These are phyloP conservation scores for Laspeyria flexula DNA, from an alignment of 2,888 invertebrate genomes.

Conservation along the genomic window DNA sequence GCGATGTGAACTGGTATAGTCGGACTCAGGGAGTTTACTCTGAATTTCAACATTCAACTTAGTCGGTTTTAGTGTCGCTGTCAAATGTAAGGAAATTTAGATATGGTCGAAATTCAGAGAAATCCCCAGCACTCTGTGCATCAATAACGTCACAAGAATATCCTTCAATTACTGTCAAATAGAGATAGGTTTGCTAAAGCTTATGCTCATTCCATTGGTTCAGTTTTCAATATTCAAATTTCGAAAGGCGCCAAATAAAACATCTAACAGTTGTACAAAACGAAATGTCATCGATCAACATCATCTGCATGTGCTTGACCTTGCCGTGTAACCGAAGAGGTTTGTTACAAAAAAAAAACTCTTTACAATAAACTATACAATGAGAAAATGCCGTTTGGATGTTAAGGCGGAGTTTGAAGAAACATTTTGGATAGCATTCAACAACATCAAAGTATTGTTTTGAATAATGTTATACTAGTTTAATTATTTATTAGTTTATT, in stretches of 20 bases:
- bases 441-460: background rate
- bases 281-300: conserved; percentile 61
- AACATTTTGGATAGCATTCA: background rate
- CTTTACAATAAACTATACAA: conserved; percentile 50
- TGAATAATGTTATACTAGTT: no score
- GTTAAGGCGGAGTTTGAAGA: conserved; percentile 47
- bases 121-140: no score
- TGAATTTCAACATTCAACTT: no score
- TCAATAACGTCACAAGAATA: no score
- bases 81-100: no score
- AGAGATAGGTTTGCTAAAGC: no score
- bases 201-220: no score
- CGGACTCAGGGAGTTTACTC: no score
- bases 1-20: no score
- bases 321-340: conserved; percentile 46
- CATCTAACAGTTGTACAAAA: conserved; percentile 32
- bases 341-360: conserved; percentile 50
- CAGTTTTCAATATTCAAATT: background rate
- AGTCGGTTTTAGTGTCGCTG: no score
- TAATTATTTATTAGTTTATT: no score
- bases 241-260: background rate
- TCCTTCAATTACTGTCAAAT: background rate
- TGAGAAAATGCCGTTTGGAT: conserved; percentile 51
- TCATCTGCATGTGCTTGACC: conserved; percentile 53
- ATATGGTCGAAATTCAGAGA: no score